Percentiles rank a stretch among this genome's conserved stretches.
Conservation (phyloP, 1,140 invertebrate species). For the Hylaeus volcanicus region DNA sequence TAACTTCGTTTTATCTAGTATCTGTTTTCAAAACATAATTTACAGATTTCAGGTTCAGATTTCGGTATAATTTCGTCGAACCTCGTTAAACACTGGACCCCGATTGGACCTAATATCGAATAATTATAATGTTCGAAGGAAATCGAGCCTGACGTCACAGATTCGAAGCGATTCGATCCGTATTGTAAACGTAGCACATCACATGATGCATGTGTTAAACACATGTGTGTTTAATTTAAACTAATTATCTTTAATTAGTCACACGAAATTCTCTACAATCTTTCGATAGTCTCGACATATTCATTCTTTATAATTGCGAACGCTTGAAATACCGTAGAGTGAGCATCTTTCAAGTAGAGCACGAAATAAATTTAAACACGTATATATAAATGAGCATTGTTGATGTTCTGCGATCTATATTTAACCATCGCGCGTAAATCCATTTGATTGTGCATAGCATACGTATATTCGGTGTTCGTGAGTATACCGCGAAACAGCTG, state of each 20-base stretch:
- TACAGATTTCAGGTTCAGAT: no score
- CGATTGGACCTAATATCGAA: no score
- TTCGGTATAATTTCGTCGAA: no score
- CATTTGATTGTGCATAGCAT: not conserved
- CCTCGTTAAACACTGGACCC: no score
- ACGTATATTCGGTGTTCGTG: not conserved
- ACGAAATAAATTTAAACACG: conserved; percentile 22
- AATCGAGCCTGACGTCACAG: no score
- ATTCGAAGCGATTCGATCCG: no score
- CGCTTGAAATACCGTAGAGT: not conserved
- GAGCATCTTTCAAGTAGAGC: not conserved
- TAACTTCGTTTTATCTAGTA: no score
- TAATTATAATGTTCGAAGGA: no score
- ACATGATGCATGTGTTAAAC: no score
- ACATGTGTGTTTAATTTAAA: no score
- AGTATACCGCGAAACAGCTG: conserved; percentile 31
- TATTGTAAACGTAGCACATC: no score
- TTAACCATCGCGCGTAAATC: conserved; percentile 23
- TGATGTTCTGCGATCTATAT: conserved; percentile 21
- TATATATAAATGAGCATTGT: conserved; percentile 17
- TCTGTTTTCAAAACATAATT: no score
- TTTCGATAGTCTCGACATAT: not conserved
- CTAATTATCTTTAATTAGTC: not conserved
- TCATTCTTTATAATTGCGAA: not conserved
- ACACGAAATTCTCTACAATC: not conserved